Evolutionary conservation across 1,140 invertebrate species (phyloP).

Genomic region (Brachionus rotundiformis): DNA sequence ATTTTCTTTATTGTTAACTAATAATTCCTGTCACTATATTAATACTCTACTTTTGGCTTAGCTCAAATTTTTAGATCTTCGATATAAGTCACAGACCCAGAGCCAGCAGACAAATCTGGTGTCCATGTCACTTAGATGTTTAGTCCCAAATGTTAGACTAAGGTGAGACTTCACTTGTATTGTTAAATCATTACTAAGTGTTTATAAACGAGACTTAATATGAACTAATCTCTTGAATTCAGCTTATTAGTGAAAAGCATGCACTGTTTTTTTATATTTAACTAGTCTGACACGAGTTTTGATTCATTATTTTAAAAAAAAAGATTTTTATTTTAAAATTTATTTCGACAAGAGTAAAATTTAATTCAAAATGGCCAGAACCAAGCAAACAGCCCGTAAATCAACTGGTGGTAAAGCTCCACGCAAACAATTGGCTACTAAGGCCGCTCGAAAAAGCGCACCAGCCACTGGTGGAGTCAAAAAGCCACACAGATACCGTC

Average conservation of each 20-base stretch:
- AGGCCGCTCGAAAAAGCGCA: constrained; percentile 69
- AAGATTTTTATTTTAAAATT: constrained; percentile 1
- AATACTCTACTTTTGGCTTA: neutral
- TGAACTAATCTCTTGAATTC: neutral
- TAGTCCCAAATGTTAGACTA: neutral
- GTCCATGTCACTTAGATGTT: neutral
- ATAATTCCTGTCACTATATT: too few relatives aligned
- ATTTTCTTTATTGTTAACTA: neutral
- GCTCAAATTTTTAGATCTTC: neutral
- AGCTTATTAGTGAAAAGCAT: neutral
- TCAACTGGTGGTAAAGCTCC: constrained; percentile 67
- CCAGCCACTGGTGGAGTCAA: constrained; percentile 68
- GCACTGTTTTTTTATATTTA: neutral
- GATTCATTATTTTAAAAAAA: neutral
- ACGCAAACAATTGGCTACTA: constrained; percentile 67
- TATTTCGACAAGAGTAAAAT: neutral
- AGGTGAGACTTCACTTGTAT: neutral
- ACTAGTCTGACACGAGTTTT: neutral
- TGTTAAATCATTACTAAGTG: neutral
- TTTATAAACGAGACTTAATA: neutral
- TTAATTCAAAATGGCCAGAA: constrained; percentile 67
- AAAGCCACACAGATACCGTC: constrained; percentile 68
- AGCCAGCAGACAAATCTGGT: neutral
- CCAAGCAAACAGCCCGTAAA: constrained; percentile 78
- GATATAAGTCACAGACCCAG: neutral